phyloP scores from a whole-genome alignment of 1,140 invertebrate species.

The Marisa cornuarietis region DNA sequence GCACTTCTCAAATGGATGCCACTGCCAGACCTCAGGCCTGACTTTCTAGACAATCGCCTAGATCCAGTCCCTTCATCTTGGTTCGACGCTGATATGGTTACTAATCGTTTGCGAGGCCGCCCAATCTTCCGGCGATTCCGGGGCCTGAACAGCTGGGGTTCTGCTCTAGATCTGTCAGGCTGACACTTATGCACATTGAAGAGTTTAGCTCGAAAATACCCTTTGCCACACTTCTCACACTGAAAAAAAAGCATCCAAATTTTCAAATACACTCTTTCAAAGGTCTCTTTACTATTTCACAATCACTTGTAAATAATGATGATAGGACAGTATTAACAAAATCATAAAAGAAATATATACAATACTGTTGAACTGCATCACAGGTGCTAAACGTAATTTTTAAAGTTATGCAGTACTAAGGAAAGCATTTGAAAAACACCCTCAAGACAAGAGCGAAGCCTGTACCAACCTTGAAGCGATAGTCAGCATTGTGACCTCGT shows the following conservation, averaged over 20 bases:
- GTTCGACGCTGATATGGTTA: conserved; percentile 29
- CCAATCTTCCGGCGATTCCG: conserved; percentile 49
- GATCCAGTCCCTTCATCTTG: conserved; percentile 3
- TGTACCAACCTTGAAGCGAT: conserved; percentile 33
- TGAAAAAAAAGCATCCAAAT: conserved; percentile 19
- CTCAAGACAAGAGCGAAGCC: background rate
- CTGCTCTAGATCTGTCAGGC: conserved; percentile 33
- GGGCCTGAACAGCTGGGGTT: conserved; percentile 37
- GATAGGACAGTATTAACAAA: background rate
- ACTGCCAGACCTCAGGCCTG: conserved; percentile 4
- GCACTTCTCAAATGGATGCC: conserved; percentile 4
- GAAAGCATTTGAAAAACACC: background rate
- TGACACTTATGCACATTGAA: conserved; percentile 59
- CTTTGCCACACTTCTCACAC: conserved; percentile 71
- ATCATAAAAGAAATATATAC: background rate
- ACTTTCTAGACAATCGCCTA: background rate
- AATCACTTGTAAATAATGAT: background rate
- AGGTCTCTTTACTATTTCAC: background rate
- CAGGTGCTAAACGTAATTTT: background rate
- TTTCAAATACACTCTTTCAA: background rate
- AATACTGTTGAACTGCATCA: background rate
- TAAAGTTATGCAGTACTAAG: background rate
- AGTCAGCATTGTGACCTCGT: conserved; percentile 58
- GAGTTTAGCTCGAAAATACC: conserved; percentile 66
- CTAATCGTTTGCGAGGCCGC: conserved; percentile 51